Evolutionary conservation across 2,113 vertebrate species (phyloP), one percentile per base, ranked within the genome.

Genomic region (Nipponia nippon): DNA sequence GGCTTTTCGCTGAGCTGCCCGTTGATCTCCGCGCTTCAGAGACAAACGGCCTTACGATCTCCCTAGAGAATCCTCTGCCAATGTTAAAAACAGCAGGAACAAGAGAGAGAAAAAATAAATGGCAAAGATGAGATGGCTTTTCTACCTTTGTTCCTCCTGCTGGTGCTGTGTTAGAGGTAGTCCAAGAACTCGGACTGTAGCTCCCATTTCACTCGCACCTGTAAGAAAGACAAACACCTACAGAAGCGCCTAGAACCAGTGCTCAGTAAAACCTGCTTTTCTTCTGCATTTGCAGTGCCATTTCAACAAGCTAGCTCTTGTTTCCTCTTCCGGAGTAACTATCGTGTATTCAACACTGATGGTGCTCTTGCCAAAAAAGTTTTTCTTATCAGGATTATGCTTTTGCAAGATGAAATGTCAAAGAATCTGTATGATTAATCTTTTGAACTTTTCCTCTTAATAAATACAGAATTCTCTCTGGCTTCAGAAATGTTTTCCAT

Each of bases 381-480:
- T 91, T 78, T 91, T 69, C 77, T 94, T 94, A 82, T 95, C 83
- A 72, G 26, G 40, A 79, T 87, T 65, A 58, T 9, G 46, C 32
- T 83, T 97, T 69, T 94, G 62, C 66, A 58, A 79, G 62, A 79
- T 56, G 71, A 92, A 95, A 95, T 76, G 65, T 84, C 87, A 87
- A 84, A 69, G 89, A 76, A 79, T 72, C 55, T 44, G 5, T 40
- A 13, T 32, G 17, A 65, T 61, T 65, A 87, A 81, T 89, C 73
- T 93, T 87, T 76, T 92, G 52, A 94, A 69, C 70, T 95, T 83
- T 87, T 73, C 40, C 38, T 86, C 8, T 46, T 91, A 85, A 49
- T 61, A 94, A 87, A 82, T 14, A 58, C 11, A 40, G 49, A 93
- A 58, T 83, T 72, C 22, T 61, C 20, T 65, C 47, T 76, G 61